A percentile compares a stretch with the other conserved stretches of the same genome.
Conservation (phyloP, 2,888 invertebrate species). For the Monopis laevigella region DNA sequence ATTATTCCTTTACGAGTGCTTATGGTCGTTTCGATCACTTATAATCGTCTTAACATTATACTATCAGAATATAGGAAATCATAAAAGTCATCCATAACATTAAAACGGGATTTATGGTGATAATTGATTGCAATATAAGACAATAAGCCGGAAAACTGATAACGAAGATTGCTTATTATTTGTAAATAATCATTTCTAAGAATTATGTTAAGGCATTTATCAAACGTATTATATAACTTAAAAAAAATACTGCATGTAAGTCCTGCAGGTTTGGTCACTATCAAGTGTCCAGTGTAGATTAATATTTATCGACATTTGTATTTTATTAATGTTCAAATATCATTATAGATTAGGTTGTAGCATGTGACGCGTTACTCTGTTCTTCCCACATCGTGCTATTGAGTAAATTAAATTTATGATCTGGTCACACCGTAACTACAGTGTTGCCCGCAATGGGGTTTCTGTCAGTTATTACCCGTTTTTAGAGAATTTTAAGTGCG, state of each 20-base stretch:
- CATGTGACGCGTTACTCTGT: conserved; percentile 30
- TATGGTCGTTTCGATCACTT: not conserved
- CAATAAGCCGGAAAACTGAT: conserved; percentile 7
- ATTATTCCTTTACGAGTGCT: too few relatives aligned
- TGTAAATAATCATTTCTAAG: not conserved
- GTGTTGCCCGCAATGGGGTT: conserved; percentile 3
- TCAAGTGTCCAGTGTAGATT: conserved; percentile 49
- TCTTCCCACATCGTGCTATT: conserved; percentile 1
- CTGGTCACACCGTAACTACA: conserved; percentile 3
- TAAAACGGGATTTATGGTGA: not conserved
- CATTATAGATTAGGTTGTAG: conserved; percentile 52
- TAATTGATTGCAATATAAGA: conserved; percentile 1
- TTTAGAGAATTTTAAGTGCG: not conserved
- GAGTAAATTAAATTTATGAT: conserved; percentile 7
- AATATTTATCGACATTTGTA: conserved; percentile 55
- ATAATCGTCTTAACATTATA: not conserved
- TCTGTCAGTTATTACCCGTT: conserved; percentile 1
- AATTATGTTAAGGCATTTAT: not conserved
- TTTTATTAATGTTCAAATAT: conserved; percentile 57
- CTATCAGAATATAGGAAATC: not conserved
- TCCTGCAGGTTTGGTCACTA: conserved; percentile 29
- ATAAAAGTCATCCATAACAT: not conserved
- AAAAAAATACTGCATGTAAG: conserved; percentile 29
- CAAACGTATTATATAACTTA: not conserved
- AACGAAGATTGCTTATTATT: not conserved